Evolutionary conservation across 2,888 invertebrate species (phyloP).

Genomic region (Tetranychus truncatus): DNA sequence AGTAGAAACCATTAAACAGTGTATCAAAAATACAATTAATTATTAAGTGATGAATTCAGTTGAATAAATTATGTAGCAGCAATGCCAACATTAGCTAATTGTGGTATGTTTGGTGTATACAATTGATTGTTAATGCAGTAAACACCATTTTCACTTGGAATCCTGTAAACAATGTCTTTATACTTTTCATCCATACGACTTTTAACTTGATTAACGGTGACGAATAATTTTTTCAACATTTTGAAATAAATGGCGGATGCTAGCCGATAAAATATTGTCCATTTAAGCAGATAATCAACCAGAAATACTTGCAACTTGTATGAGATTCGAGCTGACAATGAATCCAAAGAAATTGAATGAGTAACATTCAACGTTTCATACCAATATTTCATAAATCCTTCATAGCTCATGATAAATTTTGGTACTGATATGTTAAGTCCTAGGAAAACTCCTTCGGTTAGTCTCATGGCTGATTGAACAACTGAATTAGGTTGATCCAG

Average conservation of each 20-base stretch:
- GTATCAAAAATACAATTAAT: too few relatives aligned
- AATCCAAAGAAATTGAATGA: constrained; percentile 16
- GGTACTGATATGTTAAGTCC: constrained; percentile 15
- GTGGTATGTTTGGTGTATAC: neutral
- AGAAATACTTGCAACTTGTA: constrained; percentile 15
- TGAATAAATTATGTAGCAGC: neutral
- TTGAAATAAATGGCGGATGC: constrained; percentile 15
- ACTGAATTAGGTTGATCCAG: constrained; percentile 14
- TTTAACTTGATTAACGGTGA: constrained; percentile 7
- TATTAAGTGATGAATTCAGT: neutral
- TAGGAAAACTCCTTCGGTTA: constrained; percentile 20
- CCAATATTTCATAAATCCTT: constrained; percentile 22
- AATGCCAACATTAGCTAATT: neutral
- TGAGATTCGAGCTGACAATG: constrained; percentile 3
- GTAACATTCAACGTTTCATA: constrained; percentile 17
- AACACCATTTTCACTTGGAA: constrained; percentile 9
- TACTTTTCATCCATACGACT: constrained; percentile 13
- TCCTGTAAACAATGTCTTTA: constrained; percentile 9
- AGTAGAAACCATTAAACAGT: too few relatives aligned
- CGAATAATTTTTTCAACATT: constrained; percentile 11
- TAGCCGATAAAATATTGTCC: constrained; percentile 13
- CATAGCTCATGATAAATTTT: constrained; percentile 15
- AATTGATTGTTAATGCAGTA: neutral
- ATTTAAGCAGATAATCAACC: constrained; percentile 16
- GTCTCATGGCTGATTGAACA: constrained; percentile 16